Base-by-base conservation (phyloP, 2,113 vertebrate genomes). In the Protomyctophum bolini region DNA sequence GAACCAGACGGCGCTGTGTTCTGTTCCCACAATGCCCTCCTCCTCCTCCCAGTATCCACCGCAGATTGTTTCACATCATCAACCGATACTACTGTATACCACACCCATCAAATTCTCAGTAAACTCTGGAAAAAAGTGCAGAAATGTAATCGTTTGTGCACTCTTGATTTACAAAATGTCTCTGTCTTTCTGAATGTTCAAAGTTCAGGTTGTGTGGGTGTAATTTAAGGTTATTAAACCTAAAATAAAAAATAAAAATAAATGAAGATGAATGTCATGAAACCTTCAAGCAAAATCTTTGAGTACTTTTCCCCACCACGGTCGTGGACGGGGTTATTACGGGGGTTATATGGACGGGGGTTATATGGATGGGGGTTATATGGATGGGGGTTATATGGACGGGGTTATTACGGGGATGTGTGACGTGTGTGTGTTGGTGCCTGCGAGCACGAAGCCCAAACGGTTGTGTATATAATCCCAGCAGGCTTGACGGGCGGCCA, bases 381-480 rank as follows among this genome's bases (percentile, higher is more conserved):
- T n/a, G n/a, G n/a, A n/a, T n/a, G n/a, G n/a, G n/a, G n/a, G n/a
- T n/a, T n/a, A n/a, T 29, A 50, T 56, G 49, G n/a, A 57, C 47
- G 10, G 11, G 21, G 10, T 33, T 8, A 0, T 29, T 21, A 21
- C 21, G 21, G 29, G 29, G 10, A n/a, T 63, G 52, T 63, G 29
- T 10, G 2, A 48, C 65, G 29, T 10, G 2, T 58, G 21, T 50
- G 50, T 58, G 75, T 82, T 72, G 46, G 49, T 73, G 80, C 78
- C 72, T 70, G 66, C 10, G 14, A 68, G 68, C 14, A 12, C 10
- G 62, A 67, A 72, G 54, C 58, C 70, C 66, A 5, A 21, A 21
- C 21, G 21, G 77, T 81, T 75, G 67, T 77, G 21, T 21, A 21
- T 21, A 47, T 84, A 82, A 77, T 75, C 68, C 86, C 68, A 12